Percentiles rank a stretch among this genome's conserved stretches.
Evolutionary conservation across 2,888 invertebrate genomes (phyloP).

Genomic region (Sthenelais limicola): DNA sequence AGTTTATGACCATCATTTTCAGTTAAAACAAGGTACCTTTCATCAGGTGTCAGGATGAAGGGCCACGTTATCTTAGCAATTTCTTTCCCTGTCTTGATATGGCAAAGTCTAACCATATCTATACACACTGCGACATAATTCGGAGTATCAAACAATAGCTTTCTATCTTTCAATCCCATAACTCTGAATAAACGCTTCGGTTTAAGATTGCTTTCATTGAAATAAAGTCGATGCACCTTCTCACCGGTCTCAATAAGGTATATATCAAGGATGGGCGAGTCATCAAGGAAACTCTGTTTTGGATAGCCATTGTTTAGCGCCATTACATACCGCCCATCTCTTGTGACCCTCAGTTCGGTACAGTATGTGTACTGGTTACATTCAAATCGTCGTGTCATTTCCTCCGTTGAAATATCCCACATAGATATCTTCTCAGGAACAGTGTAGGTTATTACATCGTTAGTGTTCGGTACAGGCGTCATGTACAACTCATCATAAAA

Average conservation of each 20-base stretch:
- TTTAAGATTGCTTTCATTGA: conserved; percentile 4
- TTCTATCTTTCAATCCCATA: neutral
- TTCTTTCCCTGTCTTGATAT: neutral
- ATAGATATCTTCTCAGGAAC: conserved; percentile 14
- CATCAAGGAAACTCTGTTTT: conserved; percentile 17
- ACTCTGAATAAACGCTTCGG: conserved; percentile 11
- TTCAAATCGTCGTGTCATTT: neutral
- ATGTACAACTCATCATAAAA: conserved; percentile 24
- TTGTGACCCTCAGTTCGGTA: conserved; percentile 5
- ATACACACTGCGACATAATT: conserved; percentile 20
- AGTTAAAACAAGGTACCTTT: conserved; percentile 14
- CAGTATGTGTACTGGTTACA: conserved; percentile 29
- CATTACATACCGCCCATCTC: conserved; percentile 1
- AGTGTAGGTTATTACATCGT: conserved; percentile 21
- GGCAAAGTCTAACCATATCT: conserved; percentile 19
- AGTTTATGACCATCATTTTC: conserved; percentile 18
- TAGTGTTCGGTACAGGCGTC: neutral
- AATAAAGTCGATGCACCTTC: conserved; percentile 6
- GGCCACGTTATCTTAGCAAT: conserved; percentile 15
- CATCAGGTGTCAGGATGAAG: conserved; percentile 18
- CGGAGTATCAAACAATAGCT: conserved; percentile 15
- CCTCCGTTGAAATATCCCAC: neutral
- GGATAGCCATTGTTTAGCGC: conserved; percentile 32
- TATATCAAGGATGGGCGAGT: conserved; percentile 15
- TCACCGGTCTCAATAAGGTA: conserved; percentile 15